A percentile compares a stretch with the other conserved stretches of the same genome.
phyloP scores from a whole-genome alignment of 2,797 vertebrate species.

The Myripristis jacobus region DNA sequence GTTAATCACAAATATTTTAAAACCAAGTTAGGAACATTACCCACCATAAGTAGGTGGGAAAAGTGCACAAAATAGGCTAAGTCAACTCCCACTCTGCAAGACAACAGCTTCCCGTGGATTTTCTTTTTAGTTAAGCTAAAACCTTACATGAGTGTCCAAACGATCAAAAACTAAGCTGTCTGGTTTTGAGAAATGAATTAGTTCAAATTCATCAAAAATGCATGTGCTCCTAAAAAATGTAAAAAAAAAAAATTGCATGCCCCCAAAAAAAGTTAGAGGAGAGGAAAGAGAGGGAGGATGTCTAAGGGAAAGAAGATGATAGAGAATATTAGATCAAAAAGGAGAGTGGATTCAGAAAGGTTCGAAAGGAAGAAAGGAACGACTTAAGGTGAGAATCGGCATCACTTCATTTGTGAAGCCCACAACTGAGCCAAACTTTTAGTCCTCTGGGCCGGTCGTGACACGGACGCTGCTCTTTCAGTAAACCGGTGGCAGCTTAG shows the following conservation, averaged over 20 bases:
- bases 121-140: too few relatives aligned
- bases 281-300: neutral
- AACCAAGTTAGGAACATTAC: too few relatives aligned
- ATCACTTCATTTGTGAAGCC: neutral
- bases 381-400: neutral
- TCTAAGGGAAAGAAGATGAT: neutral
- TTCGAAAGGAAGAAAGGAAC: too few relatives aligned
- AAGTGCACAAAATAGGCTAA: too few relatives aligned
- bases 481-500: neutral
- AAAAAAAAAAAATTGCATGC: neutral
- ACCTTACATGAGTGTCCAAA: too few relatives aligned
- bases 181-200: neutral
- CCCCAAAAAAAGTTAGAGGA: neutral
- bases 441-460: neutral
- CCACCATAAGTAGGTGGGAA: too few relatives aligned
- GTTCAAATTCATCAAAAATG: neutral
- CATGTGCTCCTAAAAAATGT: neutral
- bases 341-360: neutral
- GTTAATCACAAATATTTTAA: too few relatives aligned
- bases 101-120: too few relatives aligned
- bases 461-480: neutral
- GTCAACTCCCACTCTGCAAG: too few relatives aligned
- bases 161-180: too few relatives aligned
- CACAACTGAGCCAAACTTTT: neutral
- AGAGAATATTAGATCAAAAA: conserved; percentile 1